A percentile compares a stretch with the other conserved stretches of the same genome.
These are phyloP conservation scores for Aradophagus sp. DNA, from an alignment of 1,140 invertebrate species.

Conservation along the genomic window DNA sequence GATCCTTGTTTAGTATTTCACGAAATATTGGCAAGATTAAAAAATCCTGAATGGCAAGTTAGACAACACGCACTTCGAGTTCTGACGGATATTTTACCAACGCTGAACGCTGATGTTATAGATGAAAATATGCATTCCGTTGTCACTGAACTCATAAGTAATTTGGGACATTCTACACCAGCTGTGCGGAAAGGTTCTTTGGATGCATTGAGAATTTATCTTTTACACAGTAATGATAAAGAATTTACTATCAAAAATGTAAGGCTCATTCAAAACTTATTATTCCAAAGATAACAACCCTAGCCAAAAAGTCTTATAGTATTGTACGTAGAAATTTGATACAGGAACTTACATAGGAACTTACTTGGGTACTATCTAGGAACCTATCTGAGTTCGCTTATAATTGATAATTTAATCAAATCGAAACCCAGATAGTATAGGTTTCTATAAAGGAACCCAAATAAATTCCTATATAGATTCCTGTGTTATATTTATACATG, in stretches of 20 bases:
- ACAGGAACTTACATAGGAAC: too few relatives aligned
- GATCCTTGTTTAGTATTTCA: slow-evolving; percentile 79
- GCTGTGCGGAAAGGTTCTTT: slow-evolving; percentile 84
- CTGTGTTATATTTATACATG: too few relatives aligned
- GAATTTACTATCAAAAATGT: slow-evolving; percentile 64
- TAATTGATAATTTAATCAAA: too few relatives aligned
- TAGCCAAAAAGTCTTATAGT: too few relatives aligned
- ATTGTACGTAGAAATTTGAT: too few relatives aligned
- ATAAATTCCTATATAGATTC: too few relatives aligned
- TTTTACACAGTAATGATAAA: slow-evolving; percentile 75
- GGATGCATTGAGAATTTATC: slow-evolving; percentile 81
- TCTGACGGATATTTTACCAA: slow-evolving; percentile 82
- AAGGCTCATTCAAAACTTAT: too few relatives aligned
- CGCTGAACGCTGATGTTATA: slow-evolving; percentile 77
- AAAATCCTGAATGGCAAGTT: slow-evolving; percentile 87
- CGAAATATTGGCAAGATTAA: slow-evolving; percentile 81
- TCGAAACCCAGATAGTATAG: too few relatives aligned
- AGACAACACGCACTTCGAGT: slow-evolving; percentile 85
- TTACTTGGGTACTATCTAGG: too few relatives aligned
- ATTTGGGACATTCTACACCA: slow-evolving; percentile 83
- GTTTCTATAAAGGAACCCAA: too few relatives aligned
- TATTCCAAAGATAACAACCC: too few relatives aligned
- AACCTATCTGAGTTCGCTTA: too few relatives aligned
- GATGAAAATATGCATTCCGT: slow-evolving; percentile 78
- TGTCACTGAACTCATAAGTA: slow-evolving; percentile 81